Percentiles rank a stretch among this genome's conserved stretches.
phyloP scores from a whole-genome alignment of 2,888 invertebrate genomes.

The Brachyptera putata region DNA sequence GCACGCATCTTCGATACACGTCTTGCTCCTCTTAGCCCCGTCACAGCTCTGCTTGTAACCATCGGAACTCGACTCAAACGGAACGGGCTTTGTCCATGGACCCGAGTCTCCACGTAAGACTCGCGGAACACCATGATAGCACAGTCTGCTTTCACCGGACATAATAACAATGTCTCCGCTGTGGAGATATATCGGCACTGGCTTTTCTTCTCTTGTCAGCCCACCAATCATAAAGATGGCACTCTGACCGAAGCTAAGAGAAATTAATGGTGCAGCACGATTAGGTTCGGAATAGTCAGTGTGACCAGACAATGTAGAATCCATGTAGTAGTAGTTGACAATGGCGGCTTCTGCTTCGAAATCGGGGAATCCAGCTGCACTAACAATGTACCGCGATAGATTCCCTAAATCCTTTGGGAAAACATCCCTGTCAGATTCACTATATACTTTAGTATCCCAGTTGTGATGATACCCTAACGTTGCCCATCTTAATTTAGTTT shows the following conservation, averaged over 20 bases:
- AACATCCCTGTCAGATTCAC: constrained; percentile 29
- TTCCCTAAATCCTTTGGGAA: constrained; percentile 71
- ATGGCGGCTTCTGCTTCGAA: constrained; percentile 90
- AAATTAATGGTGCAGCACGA: constrained; percentile 82
- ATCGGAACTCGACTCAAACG: no score
- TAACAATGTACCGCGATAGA: constrained; percentile 61
- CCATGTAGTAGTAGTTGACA: constrained; percentile 91
- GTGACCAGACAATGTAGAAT: constrained; percentile 89
- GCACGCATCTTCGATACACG: background rate
- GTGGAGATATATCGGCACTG: constrained; percentile 67
- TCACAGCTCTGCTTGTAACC: background rate
- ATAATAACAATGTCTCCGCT: constrained; percentile 92
- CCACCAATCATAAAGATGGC: constrained; percentile 94
- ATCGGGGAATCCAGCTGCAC: constrained; percentile 52
- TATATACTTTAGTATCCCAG: constrained; percentile 85
- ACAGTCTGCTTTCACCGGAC: constrained; percentile 76
- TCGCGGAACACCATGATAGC: constrained; percentile 92
- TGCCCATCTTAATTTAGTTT: constrained; percentile 76
- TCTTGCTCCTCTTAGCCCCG: background rate
- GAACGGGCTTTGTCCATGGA: no score
- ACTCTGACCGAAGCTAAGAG: constrained; percentile 91
- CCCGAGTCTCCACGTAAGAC: constrained; percentile 59
- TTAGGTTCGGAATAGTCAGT: constrained; percentile 91
- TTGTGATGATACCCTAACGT: constrained; percentile 97
- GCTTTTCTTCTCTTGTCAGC: constrained; percentile 58